These are phyloP conservation scores for Keiferia lycopersicella DNA, from an alignment of 2,888 invertebrate genomes.

Conservation along the genomic window DNA sequence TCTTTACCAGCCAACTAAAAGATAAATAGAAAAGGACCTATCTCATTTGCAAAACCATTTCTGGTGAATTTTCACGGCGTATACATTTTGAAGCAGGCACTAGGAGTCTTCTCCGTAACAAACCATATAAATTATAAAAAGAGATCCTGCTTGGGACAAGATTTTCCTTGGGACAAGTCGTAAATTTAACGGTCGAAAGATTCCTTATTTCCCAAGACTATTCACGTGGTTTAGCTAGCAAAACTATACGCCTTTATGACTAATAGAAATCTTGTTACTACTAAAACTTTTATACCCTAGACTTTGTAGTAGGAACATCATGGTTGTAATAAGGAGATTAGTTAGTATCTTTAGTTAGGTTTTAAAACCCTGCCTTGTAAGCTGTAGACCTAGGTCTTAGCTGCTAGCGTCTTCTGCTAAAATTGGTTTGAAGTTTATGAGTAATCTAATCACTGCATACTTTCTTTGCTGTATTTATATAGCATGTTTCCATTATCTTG, in stretches of 20 bases:
- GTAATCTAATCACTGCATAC: no score
- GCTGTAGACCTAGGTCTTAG: no score
- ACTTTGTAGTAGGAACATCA: background rate
- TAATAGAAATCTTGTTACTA: constrained; percentile 50
- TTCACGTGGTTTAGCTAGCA: constrained; percentile 67
- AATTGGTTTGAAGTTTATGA: no score
- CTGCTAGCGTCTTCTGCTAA: no score
- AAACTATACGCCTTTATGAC: constrained; percentile 68
- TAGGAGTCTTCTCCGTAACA: constrained; percentile 62
- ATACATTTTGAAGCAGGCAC: constrained; percentile 59
- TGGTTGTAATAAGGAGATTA: background rate
- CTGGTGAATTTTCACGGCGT: background rate
- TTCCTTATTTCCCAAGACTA: constrained; percentile 74
- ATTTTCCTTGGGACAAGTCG: constrained; percentile 75
- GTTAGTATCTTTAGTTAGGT: background rate
- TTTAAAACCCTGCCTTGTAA: background rate
- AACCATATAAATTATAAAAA: constrained; percentile 79
- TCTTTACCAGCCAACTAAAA: no score
- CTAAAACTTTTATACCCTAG: constrained; percentile 10
- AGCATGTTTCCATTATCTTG: no score
- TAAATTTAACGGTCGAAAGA: constrained; percentile 78
- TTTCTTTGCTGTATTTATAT: no score
- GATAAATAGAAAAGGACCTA: no score
- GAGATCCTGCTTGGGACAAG: constrained; percentile 68
- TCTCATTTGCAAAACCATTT: background rate